Conservation (phyloP, 2,113 vertebrate species). For the Syrrhaptes paradoxus region DNA sequence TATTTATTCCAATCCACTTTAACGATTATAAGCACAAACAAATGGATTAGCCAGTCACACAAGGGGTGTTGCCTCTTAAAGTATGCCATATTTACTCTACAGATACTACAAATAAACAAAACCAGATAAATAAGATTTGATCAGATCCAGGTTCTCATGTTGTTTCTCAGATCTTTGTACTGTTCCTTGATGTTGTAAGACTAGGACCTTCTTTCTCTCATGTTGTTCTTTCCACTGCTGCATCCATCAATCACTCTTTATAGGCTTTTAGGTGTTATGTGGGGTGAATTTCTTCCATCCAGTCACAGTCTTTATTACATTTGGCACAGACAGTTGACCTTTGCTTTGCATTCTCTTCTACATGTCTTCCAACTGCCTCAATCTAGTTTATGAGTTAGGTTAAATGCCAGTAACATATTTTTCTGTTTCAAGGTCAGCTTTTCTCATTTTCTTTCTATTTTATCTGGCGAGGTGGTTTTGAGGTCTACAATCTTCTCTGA, state of each 20-base stretch:
- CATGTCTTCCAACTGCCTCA: slow-evolving; percentile 4
- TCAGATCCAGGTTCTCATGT: not conserved
- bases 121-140: not conserved
- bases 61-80: not conserved
- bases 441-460: not conserved
- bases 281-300: not conserved
- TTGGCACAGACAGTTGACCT: not conserved
- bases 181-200: not conserved
- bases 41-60: not conserved
- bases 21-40: not conserved
- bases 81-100: not conserved
- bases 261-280: not conserved
- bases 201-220: not conserved
- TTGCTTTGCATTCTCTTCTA: slow-evolving; percentile 27
- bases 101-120: not conserved
- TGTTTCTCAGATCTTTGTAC: not conserved
- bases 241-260: not conserved
- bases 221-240: not conserved
- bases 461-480: not conserved
- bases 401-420: slow-evolving; percentile 15
- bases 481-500: not conserved
- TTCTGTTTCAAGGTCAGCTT: slow-evolving; percentile 25
- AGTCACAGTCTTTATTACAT: slow-evolving; percentile 3
- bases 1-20: not conserved
- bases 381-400: slow-evolving; percentile 27